Percentiles rank a stretch among this genome's conserved stretches.
Evolutionary conservation across 1,140 invertebrate genomes (phyloP).

Genomic region (Achatina immaculata): DNA sequence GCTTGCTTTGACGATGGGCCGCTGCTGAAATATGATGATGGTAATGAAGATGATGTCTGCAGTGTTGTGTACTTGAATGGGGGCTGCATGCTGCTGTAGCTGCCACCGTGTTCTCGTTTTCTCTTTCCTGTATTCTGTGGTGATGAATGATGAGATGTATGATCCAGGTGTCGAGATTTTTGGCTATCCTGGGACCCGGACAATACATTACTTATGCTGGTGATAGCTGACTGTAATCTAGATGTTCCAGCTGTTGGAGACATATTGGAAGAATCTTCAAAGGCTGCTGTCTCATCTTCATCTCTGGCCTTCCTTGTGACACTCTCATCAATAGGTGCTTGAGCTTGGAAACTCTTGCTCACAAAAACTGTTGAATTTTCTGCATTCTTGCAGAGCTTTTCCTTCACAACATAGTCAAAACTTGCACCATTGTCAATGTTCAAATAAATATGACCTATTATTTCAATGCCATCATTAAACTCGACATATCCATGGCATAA

Average conservation of each 20-base stretch:
- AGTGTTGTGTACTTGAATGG: constrained; percentile 34
- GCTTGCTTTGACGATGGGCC: constrained; percentile 19
- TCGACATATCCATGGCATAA: constrained; percentile 51
- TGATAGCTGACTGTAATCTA: constrained; percentile 36
- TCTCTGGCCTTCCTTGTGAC: constrained; percentile 28
- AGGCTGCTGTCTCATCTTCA: constrained; percentile 15
- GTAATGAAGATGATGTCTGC: constrained; percentile 27
- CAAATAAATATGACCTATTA: constrained; percentile 51
- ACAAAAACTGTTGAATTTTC: constrained; percentile 48
- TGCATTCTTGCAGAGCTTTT: constrained; percentile 49
- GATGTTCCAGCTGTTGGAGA: constrained; percentile 14
- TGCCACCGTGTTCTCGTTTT: constrained; percentile 37
- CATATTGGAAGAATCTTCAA: constrained; percentile 16
- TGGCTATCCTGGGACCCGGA: constrained; percentile 25
- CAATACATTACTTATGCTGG: constrained; percentile 42
- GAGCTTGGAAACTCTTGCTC: constrained; percentile 49
- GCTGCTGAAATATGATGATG: constrained; percentile 16
- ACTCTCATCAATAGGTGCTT: constrained; percentile 33
- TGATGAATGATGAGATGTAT: constrained; percentile 29
- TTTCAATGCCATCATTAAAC: constrained; percentile 48
- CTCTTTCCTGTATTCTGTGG: constrained; percentile 38
- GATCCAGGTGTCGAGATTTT: constrained; percentile 22
- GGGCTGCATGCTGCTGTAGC: constrained; percentile 13
- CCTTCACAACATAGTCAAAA: constrained; percentile 50
- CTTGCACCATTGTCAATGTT: constrained; percentile 45